phyloP scores from a whole-genome alignment of 2,797 vertebrate species.

The Hylomyscus alleni region DNA sequence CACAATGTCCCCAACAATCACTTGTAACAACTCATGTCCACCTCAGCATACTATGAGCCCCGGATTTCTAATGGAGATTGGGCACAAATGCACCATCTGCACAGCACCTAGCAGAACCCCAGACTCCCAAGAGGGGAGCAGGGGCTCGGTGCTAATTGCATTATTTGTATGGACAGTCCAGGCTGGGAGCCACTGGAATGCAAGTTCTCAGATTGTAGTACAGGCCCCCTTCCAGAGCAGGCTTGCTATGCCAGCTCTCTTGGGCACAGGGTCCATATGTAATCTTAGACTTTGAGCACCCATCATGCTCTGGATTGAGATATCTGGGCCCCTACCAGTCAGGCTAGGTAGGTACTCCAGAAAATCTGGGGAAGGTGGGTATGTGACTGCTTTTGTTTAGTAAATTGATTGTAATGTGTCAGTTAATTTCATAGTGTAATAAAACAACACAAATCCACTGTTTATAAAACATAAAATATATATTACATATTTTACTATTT shows the following conservation, averaged over 20 bases:
- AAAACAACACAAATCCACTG: constrained; percentile 68
- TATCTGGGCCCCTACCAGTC: neutral
- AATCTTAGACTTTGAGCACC: constrained; percentile 6
- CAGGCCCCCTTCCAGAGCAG: neutral
- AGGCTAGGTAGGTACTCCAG: neutral
- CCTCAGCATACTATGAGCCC: neutral
- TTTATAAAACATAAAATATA: neutral
- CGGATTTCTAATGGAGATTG: neutral
- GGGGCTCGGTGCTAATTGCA: neutral
- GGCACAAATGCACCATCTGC: neutral
- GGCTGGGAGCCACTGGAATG: neutral
- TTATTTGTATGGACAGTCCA: neutral
- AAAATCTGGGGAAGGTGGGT: neutral
- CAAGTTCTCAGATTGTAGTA: neutral
- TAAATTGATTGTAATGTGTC: constrained; percentile 54
- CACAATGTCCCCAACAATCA: neutral
- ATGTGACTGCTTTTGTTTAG: neutral
- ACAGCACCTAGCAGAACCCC: constrained; percentile 7
- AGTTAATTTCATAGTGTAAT: constrained; percentile 60
- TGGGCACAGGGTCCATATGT: neutral
- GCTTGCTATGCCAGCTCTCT: neutral
- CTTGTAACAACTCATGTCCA: neutral
- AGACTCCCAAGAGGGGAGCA: constrained; percentile 8
- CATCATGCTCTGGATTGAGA: neutral
- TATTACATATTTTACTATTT: neutral